Conservation (phyloP, 2,888 invertebrate genomes). For the Emmelina monodactyla region DNA sequence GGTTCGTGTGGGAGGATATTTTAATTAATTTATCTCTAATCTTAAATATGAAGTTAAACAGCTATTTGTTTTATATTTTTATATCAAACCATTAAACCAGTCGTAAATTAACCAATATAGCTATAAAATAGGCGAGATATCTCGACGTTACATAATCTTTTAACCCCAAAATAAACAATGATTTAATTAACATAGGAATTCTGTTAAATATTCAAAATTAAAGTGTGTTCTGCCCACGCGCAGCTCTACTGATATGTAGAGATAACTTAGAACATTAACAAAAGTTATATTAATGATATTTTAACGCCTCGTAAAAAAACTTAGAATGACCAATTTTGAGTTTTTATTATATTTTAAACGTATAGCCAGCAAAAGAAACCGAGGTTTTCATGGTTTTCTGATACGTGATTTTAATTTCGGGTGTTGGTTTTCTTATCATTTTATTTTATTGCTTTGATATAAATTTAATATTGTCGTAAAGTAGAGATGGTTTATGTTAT, state of each 20-base stretch:
- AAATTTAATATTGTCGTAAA: not conserved
- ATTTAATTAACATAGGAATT: slow-evolving; percentile 4
- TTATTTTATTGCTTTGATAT: not conserved
- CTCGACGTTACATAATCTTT: not conserved
- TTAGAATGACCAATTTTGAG: slow-evolving; percentile 27
- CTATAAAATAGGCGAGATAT: not conserved
- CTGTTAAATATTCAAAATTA: slow-evolving; percentile 1
- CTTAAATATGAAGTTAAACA: no score
- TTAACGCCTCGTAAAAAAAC: slow-evolving; percentile 31
- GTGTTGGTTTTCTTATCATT: slow-evolving; percentile 1
- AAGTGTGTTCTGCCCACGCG: slow-evolving; percentile 2
- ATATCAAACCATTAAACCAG: no score
- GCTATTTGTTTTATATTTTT: no score
- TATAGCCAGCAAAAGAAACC: slow-evolving; percentile 22
- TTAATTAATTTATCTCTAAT: no score
- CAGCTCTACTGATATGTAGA: slow-evolving; percentile 17
- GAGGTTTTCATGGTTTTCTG: slow-evolving; percentile 11
- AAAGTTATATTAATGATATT: slow-evolving; percentile 23
- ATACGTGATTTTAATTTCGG: not conserved
- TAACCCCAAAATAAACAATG: slow-evolving; percentile 1
- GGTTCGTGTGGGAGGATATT: no score
- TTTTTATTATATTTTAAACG: slow-evolving; percentile 28
- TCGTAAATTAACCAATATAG: not conserved
- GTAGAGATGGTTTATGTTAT: not conserved
- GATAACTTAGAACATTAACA: slow-evolving; percentile 19